A percentile compares a stretch with the other conserved stretches of the same genome.
These are phyloP conservation scores for Pedetes capensis DNA, from an alignment of 2,113 vertebrate species.

Conservation along the genomic window DNA sequence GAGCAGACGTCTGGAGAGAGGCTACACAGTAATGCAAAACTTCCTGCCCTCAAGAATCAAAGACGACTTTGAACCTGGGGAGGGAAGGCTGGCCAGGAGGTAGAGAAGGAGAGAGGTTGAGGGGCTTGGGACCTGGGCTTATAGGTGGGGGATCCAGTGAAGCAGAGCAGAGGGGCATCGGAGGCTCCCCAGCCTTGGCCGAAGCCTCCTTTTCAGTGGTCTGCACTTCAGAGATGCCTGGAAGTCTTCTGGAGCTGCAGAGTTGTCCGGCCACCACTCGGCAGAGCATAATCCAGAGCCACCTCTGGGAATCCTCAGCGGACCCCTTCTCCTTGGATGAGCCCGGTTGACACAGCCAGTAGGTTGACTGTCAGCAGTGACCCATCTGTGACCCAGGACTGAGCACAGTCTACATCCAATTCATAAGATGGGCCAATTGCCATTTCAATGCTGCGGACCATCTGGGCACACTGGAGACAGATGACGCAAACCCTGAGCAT, in stretches of 20 bases:
- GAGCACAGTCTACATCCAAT: background rate
- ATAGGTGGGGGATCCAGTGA: background rate
- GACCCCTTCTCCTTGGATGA: background rate
- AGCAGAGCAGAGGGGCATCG: background rate
- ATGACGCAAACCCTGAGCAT: background rate
- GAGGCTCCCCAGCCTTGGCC: background rate
- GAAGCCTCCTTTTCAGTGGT: background rate
- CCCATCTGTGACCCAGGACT: background rate
- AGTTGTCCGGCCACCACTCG: background rate
- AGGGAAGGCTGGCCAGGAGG: background rate
- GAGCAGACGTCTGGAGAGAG: background rate
- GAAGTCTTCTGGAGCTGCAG: background rate
- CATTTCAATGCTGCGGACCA: background rate
- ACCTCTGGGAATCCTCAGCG: background rate
- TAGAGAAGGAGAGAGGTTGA: background rate
- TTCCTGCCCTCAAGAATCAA: background rate
- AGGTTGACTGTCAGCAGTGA: background rate
- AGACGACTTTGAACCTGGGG: background rate
- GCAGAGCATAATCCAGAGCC: fast-evolving
- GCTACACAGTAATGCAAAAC: background rate
- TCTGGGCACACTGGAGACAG: background rate
- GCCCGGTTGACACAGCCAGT: background rate
- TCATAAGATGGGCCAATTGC: fast-evolving
- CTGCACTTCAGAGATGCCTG: too few species aligned
- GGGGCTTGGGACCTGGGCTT: background rate